Percentiles rank a stretch among this genome's conserved stretches.
phyloP scores from a whole-genome alignment of 2,888 invertebrate genomes.

The Baccha elongata region DNA sequence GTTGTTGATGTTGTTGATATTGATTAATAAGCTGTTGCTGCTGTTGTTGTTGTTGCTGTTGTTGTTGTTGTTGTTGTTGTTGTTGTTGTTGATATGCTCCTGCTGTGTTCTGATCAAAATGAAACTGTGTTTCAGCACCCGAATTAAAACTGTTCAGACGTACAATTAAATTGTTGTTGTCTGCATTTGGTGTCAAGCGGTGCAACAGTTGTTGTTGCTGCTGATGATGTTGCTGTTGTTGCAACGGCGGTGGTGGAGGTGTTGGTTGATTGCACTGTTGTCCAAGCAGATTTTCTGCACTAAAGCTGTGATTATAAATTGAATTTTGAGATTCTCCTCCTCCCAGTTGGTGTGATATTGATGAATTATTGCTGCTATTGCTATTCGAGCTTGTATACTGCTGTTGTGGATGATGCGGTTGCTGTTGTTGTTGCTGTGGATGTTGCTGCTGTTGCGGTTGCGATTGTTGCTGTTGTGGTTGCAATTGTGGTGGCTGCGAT shows the following conservation, averaged over 20 bases:
- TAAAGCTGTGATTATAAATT: conserved; percentile 81
- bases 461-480: conserved; percentile 76
- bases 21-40: conserved; percentile 74
- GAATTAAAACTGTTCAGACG: conserved; percentile 80
- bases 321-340: conserved; percentile 81
- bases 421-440: conserved; percentile 69
- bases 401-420: conserved; percentile 77
- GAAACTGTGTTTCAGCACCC: conserved; percentile 79
- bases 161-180: conserved; percentile 79
- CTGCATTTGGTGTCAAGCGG: conserved; percentile 78
- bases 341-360: conserved; percentile 80
- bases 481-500: conserved; percentile 75
- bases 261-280: conserved; percentile 77
- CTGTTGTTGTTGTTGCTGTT: too few relatives aligned
- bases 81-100: conserved; percentile 80
- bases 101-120: conserved; percentile 78
- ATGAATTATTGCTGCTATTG: conserved; percentile 81
- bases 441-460: conserved; percentile 74
- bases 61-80: conserved; percentile 79
- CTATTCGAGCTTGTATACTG: conserved; percentile 79
- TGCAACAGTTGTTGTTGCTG: conserved; percentile 76
- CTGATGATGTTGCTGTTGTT: conserved; percentile 66
- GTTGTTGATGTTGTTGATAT: conserved; percentile 77
- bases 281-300: conserved; percentile 79
- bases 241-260: conserved; percentile 75